Percentiles rank a stretch among this genome's conserved stretches.
phyloP scores from a whole-genome alignment of 2,888 invertebrate species.

The Eupeodes luniger region DNA sequence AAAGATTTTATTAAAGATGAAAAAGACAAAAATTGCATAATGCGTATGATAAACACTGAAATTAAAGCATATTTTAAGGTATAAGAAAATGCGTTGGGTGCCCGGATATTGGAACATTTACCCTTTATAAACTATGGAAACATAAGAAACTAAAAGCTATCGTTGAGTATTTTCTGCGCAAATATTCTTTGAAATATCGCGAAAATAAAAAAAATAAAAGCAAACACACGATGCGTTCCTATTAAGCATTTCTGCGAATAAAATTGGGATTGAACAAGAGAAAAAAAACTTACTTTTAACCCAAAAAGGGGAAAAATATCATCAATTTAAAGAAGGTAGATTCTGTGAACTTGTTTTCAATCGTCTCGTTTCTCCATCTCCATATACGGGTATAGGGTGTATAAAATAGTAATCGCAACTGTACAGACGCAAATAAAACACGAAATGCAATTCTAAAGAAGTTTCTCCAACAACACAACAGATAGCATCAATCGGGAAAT shows the following conservation, averaged over 20 bases:
- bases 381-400: too few species aligned
- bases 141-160: too few species aligned
- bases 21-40: too few species aligned
- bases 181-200: not conserved
- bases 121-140: too few species aligned
- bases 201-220: not conserved
- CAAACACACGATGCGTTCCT: not conserved
- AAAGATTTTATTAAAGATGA: too few species aligned
- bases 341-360: slow-evolving; percentile 72
- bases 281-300: slow-evolving; percentile 5
- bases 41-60: too few species aligned
- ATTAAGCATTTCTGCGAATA: slow-evolving; percentile 29
- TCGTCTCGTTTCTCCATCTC: slow-evolving; percentile 38
- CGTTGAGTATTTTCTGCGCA: not conserved
- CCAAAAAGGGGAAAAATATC: slow-evolving; percentile 42
- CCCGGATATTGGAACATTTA: too few species aligned
- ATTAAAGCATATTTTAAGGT: too few species aligned
- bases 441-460: slow-evolving; percentile 69
- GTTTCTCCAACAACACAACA: slow-evolving; percentile 69
- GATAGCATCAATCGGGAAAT: slow-evolving; percentile 82
- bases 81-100: too few species aligned
- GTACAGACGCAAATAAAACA: slow-evolving; percentile 71
- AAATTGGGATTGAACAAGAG: not conserved
- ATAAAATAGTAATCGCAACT: slow-evolving; percentile 35
- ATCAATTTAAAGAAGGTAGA: slow-evolving; percentile 56